A percentile compares a stretch with the other conserved stretches of the same genome.
Evolutionary conservation across 2,888 invertebrate genomes (phyloP).

Genomic region (Drosophila gaucha): DNA sequence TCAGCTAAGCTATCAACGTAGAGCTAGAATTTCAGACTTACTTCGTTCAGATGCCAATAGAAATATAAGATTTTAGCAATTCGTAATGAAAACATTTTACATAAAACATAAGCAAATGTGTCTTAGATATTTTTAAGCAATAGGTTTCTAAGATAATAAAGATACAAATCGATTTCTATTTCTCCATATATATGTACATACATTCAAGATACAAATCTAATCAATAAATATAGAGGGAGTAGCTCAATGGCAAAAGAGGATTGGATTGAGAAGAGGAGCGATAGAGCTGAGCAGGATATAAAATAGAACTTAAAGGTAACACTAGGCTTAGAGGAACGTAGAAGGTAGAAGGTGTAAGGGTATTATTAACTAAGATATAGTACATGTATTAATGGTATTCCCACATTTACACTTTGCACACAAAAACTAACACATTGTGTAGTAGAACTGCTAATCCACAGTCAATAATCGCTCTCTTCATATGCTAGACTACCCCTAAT

Average conservation of each 20-base stretch:
- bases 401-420: too few relatives aligned
- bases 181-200: background rate
- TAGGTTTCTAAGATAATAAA: constrained; percentile 31
- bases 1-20: background rate
- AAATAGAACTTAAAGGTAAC: constrained; percentile 3
- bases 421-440: background rate
- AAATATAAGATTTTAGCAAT: background rate
- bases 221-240: background rate
- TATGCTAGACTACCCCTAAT: constrained; percentile 41
- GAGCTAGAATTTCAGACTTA: background rate
- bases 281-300: constrained; percentile 3
- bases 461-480: background rate
- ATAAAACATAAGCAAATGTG: constrained; percentile 23
- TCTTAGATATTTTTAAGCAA: constrained; percentile 19
- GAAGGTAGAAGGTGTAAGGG: background rate
- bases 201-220: too few relatives aligned
- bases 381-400: too few relatives aligned
- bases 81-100: background rate
- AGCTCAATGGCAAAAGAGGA: background rate
- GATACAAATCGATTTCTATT: background rate
- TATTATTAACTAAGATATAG: background rate
- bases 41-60: background rate
- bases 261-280: background rate
- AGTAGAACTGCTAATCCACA: background rate
- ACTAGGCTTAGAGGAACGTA: constrained; percentile 1